These are phyloP conservation scores for Doryteuthis pealeii DNA, from an alignment of 1,140 invertebrate genomes.

Conservation along the genomic window DNA sequence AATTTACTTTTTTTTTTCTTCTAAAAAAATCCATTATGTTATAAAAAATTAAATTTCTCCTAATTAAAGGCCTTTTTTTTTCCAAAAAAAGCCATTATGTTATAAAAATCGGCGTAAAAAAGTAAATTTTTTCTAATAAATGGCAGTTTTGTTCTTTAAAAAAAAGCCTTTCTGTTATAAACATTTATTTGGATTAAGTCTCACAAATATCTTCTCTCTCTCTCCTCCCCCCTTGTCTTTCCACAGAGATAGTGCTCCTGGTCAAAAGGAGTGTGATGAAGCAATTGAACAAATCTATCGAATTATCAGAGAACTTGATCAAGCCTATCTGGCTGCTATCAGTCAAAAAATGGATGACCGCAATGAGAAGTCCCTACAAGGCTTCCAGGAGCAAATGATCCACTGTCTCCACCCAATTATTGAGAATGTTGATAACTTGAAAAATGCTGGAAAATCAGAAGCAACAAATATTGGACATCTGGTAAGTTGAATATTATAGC, in stretches of 20 bases:
- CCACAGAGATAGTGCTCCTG: slow-evolving; percentile 87
- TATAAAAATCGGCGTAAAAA: too few species aligned
- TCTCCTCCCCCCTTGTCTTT: background rate
- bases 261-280: slow-evolving; percentile 88
- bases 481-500: slow-evolving; percentile 60
- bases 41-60: too few species aligned
- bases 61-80: too few species aligned
- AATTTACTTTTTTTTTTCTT: too few species aligned
- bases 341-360: slow-evolving; percentile 72
- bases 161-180: too few species aligned
- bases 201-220: too few species aligned
- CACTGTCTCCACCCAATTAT: slow-evolving; percentile 65
- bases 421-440: slow-evolving; percentile 76
- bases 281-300: slow-evolving; percentile 78
- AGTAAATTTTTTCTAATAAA: too few species aligned
- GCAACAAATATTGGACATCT: slow-evolving; percentile 90
- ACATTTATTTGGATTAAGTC: too few species aligned
- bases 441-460: slow-evolving; percentile 82
- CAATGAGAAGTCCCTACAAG: slow-evolving; percentile 70
- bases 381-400: slow-evolving; percentile 75
- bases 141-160: too few species aligned
- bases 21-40: too few species aligned
- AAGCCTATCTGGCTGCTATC: slow-evolving; percentile 82
- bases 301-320: slow-evolving; percentile 81
- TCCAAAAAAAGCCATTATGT: too few species aligned